Base-by-base conservation (phyloP, 2,113 vertebrate species). In the Zosterops pallidus region DNA sequence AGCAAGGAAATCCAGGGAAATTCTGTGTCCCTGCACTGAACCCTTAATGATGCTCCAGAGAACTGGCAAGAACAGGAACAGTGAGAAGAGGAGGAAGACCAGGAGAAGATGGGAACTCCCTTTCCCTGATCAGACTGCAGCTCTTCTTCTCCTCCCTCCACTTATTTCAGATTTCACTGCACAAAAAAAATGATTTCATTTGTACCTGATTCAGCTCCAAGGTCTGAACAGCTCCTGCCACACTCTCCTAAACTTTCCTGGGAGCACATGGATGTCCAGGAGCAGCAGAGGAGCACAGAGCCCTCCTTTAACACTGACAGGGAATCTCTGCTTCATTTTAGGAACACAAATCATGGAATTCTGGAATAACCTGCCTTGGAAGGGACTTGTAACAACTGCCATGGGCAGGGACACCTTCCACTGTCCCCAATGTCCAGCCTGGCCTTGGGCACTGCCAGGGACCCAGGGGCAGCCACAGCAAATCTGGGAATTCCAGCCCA, bases 61-160 rank as follows among this genome's bases (percentile, higher is more conserved):
- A n/a, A 39, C 21, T 3, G 15, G 12, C 31, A 56, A 39, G 50
- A 53, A 37, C 15, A 25, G 76, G 31, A 52, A 21, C 29, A 24
- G 39, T 1, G 8, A n/a, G n/a, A 21, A 20, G 56, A 57, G 11
- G 52, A 81, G 83, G 20, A 65, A 14, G 67, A 33, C 21, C 1
- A 19, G 8, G 35, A 91, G 41, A 9, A 50, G 68, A 55, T 2
- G 33, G n/a, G 39, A 86, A 53, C 50, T 49, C n/a, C 37, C 13
- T 20, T 23, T 50, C 21, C 39, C 14, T 7, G 23, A 8, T 8
- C 59, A 12, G 16, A 33, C 6, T 0, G 0, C 55, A 63, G 69
- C 16, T 3, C 0, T 11, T 3, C 0, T 11, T 53, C 83, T 89
- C 55, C 80, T 70, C 35, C 72, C 53, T 33, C 18, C 62, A 4